Percentiles rank a stretch among this genome's conserved stretches.
These are phyloP conservation scores for Enteromius unitaeniatus DNA, from an alignment of 2,797 vertebrate genomes.

Conservation along the genomic window DNA sequence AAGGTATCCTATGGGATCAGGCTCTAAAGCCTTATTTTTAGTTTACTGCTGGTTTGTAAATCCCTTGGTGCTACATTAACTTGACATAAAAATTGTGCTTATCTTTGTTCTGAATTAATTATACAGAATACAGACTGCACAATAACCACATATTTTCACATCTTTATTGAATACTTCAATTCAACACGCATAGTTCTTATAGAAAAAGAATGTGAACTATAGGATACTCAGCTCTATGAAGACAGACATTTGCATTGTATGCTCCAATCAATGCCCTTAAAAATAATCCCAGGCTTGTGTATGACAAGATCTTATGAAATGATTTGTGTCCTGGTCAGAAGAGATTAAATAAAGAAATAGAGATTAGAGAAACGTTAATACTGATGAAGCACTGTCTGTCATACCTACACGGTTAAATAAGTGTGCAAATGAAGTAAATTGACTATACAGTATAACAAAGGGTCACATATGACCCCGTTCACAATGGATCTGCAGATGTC, in stretches of 20 bases:
- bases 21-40: conserved; percentile 28
- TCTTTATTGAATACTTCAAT: not conserved
- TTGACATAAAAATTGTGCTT: conserved; percentile 2
- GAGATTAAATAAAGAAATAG: not conserved
- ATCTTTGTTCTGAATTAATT: conserved; percentile 10
- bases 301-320: conserved; percentile 14
- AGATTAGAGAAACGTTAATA: not conserved
- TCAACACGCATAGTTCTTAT: not conserved
- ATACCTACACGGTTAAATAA: conserved; percentile 42
- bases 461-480: not conserved
- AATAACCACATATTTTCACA: not conserved
- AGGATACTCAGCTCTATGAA: conserved; percentile 2
- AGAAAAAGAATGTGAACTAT: not conserved
- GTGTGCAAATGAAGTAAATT: conserved; percentile 21
- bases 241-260: not conserved
- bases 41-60: conserved; percentile 28
- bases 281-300: conserved; percentile 13
- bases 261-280: not conserved
- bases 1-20: conserved; percentile 14
- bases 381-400: conserved; percentile 50
- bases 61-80: conserved; percentile 12
- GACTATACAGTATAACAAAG: not conserved
- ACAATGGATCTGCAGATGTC: conserved; percentile 13
- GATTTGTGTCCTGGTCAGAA: not conserved
- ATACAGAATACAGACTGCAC: not conserved